These are phyloP conservation scores for Drepana falcataria DNA, from an alignment of 2,888 invertebrate species.

Conservation along the genomic window DNA sequence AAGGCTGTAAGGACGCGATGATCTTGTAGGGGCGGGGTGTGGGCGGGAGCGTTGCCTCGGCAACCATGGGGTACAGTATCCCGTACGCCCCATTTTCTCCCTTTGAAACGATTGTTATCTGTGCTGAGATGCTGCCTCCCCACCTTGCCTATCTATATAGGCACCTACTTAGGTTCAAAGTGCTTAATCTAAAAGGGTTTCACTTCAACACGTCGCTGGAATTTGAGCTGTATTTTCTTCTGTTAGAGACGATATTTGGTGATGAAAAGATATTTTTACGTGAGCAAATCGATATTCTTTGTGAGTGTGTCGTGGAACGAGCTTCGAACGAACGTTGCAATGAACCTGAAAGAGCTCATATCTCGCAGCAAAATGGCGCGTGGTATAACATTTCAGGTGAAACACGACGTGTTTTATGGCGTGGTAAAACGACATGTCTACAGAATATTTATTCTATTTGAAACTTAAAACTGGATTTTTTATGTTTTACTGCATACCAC, in stretches of 20 bases:
- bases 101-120: conserved; percentile 68
- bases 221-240: conserved; percentile 34
- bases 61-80: conserved; percentile 55
- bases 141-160: conserved; percentile 59
- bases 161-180: conserved; percentile 51
- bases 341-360: conserved; percentile 6
- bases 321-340: background rate
- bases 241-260: conserved; percentile 21
- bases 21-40: conserved; percentile 57
- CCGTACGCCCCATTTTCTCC: conserved; percentile 64
- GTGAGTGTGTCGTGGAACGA: conserved; percentile 11
- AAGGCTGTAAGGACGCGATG: conserved; percentile 51
- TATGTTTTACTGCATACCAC: no score
- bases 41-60: conserved; percentile 67
- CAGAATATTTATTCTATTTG: conserved; percentile 10
- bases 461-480: background rate
- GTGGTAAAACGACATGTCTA: conserved; percentile 13
- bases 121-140: conserved; percentile 61
- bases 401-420: conserved; percentile 14
- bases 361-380: conserved; percentile 17
- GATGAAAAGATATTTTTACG: conserved; percentile 8
- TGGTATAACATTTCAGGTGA: background rate
- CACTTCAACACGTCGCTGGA: conserved; percentile 31
- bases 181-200: conserved; percentile 69
- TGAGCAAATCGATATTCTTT: conserved; percentile 49